Conservation (phyloP, 2,888 invertebrate species). For the Lithosia quadra region DNA sequence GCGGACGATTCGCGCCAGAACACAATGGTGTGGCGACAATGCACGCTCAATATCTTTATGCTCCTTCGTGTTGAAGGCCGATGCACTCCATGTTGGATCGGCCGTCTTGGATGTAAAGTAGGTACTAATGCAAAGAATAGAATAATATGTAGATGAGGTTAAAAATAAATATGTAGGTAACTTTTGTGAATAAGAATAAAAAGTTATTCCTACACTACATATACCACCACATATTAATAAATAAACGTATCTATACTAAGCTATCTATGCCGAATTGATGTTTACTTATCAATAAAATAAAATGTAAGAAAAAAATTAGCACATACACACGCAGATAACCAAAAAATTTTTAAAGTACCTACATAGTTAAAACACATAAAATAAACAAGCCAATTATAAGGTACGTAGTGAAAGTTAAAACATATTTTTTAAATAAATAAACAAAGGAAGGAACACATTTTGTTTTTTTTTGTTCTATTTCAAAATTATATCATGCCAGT, state of each 20-base stretch:
- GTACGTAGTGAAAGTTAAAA: background rate
- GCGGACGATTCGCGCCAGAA: conserved; percentile 65
- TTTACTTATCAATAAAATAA: no score
- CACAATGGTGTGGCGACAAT: conserved; percentile 77
- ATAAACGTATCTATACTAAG: no score
- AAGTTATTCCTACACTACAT: no score
- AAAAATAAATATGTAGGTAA: no score
- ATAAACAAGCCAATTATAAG: background rate
- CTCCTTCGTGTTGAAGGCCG: conserved; percentile 74
- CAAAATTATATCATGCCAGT: background rate
- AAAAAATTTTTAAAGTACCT: background rate
- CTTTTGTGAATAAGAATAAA: no score
- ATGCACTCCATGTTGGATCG: conserved; percentile 78
- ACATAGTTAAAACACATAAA: no score
- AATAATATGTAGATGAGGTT: conserved; percentile 31
- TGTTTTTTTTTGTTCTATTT: background rate
- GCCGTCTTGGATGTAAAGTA: conserved; percentile 68
- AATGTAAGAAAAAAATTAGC: background rate
- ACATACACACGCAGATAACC: background rate
- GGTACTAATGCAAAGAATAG: conserved; percentile 50
- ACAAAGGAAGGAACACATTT: background rate
- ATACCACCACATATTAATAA: no score
- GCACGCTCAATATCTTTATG: conserved; percentile 83
- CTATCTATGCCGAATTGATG: no score
- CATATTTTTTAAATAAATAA: background rate